Evolutionary conservation across 2,888 invertebrate genomes (phyloP), one percentile per base, ranked within the genome.

Genomic region (Pammene fasciana): DNA sequence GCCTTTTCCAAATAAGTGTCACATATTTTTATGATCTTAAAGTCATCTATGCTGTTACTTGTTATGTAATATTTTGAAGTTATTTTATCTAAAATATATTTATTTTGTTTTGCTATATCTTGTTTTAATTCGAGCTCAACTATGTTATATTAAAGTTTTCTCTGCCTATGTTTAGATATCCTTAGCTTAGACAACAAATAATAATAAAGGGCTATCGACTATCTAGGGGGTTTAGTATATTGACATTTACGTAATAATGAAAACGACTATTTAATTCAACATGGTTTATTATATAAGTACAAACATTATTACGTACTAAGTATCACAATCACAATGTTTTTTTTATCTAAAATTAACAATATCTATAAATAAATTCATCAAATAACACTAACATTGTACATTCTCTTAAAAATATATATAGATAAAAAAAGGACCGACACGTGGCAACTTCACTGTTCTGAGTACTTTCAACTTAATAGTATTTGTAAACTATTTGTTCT

Each of bases 251-350:
- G 3, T 10, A 14, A 18, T 14, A 41, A 46, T 5, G 8, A 64
- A 64, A 62, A 26, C 4, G 56, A 41, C 9, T 6, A 50, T 10
- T 5, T 57, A 43, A 59, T 48, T 59, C 64, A 68, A 68, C 57
- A 59, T 64, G 34, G 34, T 71, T 68, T 60, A 60, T 60, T 56
- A 43, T 34, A 45, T 59, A 68, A 65, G 56, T 68, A 70, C 66
- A 66, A 65, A 68, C 57, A 64, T 59, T 57, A 52, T 68, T 70
- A 70, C 36, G 45, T 65, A 59, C 66, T 26, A 70, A 65, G 52
- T 70, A 70, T 68, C 68, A 68, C 68, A 68, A 68, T 65, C 52
- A 65, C 57, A 64, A 34, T 68, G 68, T 59, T 52, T 56, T 52
- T 59, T 52, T 56, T 52, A 62, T 46, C n/a, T 52, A 45, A 67